phyloP scores from a whole-genome alignment of 1,140 invertebrate species.

The Laupala kohalensis region DNA sequence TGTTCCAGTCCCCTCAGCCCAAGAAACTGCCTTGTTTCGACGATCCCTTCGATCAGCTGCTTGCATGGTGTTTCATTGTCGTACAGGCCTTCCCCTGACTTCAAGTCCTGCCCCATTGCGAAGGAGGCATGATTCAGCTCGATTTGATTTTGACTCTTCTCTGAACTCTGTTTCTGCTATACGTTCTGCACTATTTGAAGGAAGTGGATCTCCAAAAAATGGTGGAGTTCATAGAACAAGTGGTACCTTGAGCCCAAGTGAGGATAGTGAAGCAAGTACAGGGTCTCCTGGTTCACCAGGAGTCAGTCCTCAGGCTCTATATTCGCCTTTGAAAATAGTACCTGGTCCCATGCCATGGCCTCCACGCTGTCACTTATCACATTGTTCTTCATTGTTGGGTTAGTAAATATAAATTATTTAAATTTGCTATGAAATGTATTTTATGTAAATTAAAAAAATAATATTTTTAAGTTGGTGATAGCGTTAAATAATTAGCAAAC shows the following conservation, averaged over 20 bases:
- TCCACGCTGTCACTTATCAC: not conserved
- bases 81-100: slow-evolving; percentile 69
- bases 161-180: slow-evolving; percentile 69
- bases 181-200: not conserved
- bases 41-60: slow-evolving; percentile 63
- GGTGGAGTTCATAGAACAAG: not conserved
- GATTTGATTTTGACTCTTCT: slow-evolving; percentile 76
- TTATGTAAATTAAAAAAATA: not conserved
- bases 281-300: slow-evolving; percentile 10
- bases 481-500: too few species aligned
- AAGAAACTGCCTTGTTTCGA: slow-evolving; percentile 59
- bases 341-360: not conserved
- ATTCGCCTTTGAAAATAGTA: not conserved
- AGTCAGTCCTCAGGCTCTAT: not conserved
- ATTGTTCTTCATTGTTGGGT: slow-evolving; percentile 14
- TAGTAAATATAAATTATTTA: not conserved
- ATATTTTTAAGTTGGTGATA: not conserved
- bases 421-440: not conserved
- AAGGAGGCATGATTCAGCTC: slow-evolving; percentile 44
- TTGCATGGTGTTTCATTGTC: slow-evolving; percentile 71
- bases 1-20: slow-evolving; percentile 42
- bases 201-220: not conserved
- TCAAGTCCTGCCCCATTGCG: slow-evolving; percentile 74
- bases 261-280: slow-evolving; percentile 28
- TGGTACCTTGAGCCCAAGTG: slow-evolving; percentile 22